Conservation (phyloP, 2,113 vertebrate genomes). For the Neodon shergylaensis region DNA sequence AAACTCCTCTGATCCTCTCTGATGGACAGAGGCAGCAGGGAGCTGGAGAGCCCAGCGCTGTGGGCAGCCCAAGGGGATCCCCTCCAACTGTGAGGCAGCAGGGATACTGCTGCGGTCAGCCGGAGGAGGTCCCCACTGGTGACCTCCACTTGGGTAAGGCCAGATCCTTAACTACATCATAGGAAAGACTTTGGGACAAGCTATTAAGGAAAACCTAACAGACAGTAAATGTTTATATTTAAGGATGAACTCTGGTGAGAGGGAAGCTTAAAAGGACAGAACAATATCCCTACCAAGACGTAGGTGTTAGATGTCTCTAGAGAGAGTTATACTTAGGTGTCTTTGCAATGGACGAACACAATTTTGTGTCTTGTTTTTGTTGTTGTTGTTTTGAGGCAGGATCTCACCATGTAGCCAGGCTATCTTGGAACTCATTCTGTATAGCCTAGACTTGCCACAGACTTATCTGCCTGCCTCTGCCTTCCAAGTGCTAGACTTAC, state of each 20-base stretch:
- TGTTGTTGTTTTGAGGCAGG: background rate
- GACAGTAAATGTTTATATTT: background rate
- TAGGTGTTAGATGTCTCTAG: background rate
- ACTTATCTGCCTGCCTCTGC: background rate
- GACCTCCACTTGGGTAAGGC: background rate
- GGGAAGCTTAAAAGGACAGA: background rate
- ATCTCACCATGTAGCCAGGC: background rate
- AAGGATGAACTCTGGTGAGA: background rate
- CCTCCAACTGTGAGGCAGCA: background rate
- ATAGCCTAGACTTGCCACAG: no score
- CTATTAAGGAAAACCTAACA: background rate
- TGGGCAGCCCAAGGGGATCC: background rate
- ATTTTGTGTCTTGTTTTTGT: background rate
- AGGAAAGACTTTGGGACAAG: background rate
- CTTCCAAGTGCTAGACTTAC: background rate
- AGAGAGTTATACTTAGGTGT: background rate
- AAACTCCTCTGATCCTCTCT: background rate
- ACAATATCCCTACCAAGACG: background rate
- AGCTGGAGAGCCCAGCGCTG: no score
- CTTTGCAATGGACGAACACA: background rate
- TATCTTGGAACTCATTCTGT: background rate
- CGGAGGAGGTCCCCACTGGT: no score
- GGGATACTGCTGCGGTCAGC: background rate
- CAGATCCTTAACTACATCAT: background rate
- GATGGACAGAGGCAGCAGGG: background rate